Conservation (phyloP, 1,140 invertebrate species). For the Chionoecetes opilio region DNA sequence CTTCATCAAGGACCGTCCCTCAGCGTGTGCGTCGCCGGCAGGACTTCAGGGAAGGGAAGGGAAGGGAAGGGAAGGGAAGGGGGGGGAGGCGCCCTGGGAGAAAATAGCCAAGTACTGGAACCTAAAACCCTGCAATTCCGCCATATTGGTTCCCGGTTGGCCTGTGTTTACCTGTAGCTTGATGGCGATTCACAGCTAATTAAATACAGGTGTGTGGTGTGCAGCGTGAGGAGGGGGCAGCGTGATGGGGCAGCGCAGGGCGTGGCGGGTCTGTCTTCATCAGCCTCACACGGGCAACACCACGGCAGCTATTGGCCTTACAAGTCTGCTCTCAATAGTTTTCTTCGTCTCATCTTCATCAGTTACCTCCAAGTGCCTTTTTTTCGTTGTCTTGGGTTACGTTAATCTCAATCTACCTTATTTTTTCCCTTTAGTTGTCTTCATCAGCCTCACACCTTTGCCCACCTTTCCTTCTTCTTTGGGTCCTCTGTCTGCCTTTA, state of each 20-base stretch:
- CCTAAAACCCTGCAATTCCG: neutral
- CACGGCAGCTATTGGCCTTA: neutral
- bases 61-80: no score
- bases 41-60: no score
- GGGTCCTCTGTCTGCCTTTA: neutral
- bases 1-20: no score
- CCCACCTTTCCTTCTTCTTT: neutral
- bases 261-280: slow-evolving; percentile 14
- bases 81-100: neutral
- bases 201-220: neutral
- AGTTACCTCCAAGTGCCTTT: neutral
- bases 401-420: neutral
- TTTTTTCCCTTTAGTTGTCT: neutral
- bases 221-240: neutral
- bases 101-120: neutral
- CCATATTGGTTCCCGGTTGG: neutral
- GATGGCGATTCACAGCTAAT: slow-evolving; percentile 6
- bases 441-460: no score
- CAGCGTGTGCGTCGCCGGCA: no score
- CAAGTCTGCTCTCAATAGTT: neutral
- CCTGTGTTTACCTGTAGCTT: slow-evolving; percentile 14
- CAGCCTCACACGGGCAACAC: neutral
- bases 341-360: neutral
- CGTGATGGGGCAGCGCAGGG: neutral
- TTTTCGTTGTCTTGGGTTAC: neutral